Percentiles rank a stretch among this genome's conserved stretches.
Evolutionary conservation across 2,797 vertebrate species (phyloP).

Genomic region (Thripadectes ignobilis): DNA sequence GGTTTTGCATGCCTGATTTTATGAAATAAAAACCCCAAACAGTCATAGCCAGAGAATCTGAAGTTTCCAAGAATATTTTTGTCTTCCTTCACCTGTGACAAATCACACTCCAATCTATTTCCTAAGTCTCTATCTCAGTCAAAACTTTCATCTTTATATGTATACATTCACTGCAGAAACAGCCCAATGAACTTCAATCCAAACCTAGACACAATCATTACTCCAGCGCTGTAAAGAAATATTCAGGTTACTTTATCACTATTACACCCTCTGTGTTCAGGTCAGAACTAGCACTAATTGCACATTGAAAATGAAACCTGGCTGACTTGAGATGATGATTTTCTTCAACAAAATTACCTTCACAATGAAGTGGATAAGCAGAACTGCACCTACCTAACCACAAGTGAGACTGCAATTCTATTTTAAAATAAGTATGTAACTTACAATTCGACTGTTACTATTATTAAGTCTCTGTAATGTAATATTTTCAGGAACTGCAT

Average conservation of each 20-base stretch:
- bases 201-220: not conserved
- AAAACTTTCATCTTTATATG: not conserved
- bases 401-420: not conserved
- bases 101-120: rapidly evolving
- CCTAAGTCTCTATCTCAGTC: not conserved
- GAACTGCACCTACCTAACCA: not conserved
- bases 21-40: not conserved
- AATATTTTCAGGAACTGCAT: not conserved
- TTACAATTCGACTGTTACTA: not conserved
- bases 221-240: not conserved
- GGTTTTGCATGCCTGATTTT: conserved; percentile 24
- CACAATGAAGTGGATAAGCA: not conserved
- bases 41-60: not conserved
- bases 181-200: not conserved
- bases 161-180: not conserved
- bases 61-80: not conserved
- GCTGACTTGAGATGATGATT: not conserved
- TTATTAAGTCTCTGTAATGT: not conserved
- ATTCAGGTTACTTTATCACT: not conserved
- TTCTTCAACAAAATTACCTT: not conserved
- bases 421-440: not conserved
- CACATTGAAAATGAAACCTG: not conserved
- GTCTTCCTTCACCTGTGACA: not conserved
- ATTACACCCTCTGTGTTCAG: not conserved
- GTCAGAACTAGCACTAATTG: not conserved